Base-by-base conservation (phyloP, 2,797 vertebrate species). In the Sparus aurata region DNA sequence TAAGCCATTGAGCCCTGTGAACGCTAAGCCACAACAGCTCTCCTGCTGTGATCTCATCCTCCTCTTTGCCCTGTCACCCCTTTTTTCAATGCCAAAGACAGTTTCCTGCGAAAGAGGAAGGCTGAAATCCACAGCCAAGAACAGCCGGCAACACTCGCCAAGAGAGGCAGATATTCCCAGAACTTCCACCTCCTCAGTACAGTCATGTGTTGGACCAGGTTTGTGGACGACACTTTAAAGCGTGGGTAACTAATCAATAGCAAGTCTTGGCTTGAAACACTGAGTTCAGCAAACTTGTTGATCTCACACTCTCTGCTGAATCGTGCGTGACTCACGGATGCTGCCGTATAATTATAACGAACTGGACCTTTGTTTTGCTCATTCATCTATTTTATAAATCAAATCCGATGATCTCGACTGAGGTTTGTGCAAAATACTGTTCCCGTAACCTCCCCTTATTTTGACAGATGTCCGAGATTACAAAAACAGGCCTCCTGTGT, bases 31-130 rank as follows among this genome's bases (percentile, higher is more conserved):
- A 91, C 85, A 89, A 87, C 91, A 91, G 82, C 87, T 87, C 91
- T 86, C 90, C 90, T 85, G 87, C 90, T 91, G 92, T 75, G 89
- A 88, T 84, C 86, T 86, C 87, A 86, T 89, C 91, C 90, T 90
- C 79, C 57, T 85, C 85, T 88, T 67, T 85, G 73, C 68, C 73
- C 77, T 22, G 74, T 85, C 86, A 80, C 83, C 79, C 62, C 7
- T 43, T 72, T 43, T 61, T 62, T 64, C 47, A 72, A 74, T 4
- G 7, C 72, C 4, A 12, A 79, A 75, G 72, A 79, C 52, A 27
- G 69, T 65, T 85, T 92, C 68, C 79, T 66, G 59, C 77, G 38
- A 69, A 79, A 83, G 57, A 83, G 63, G 82, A 67, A 79, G 73
- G 77, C 52, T 80, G 52, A 78, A 79, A 75, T 66, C 22, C 16